Conservation (phyloP, 2,888 invertebrate species). For the Cataglyphis livida region DNA sequence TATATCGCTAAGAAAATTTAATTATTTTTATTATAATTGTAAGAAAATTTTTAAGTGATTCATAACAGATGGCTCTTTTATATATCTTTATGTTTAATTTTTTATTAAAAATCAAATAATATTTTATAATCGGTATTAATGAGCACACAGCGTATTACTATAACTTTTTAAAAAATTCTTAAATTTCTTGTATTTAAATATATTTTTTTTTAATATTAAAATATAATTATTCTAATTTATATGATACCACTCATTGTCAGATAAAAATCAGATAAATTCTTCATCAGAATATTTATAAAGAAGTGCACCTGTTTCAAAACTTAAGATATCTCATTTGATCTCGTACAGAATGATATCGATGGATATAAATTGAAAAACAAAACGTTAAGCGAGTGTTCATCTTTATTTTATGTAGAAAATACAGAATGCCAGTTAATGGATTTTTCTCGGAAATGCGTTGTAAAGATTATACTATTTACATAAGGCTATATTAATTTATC, state of each 20-base stretch:
- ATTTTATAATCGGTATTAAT: not conserved
- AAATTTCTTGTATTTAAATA: not conserved
- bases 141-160: not conserved
- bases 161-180: not conserved
- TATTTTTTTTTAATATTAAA: not conserved
- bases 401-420: not conserved
- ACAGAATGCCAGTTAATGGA: not conserved
- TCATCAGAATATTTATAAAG: not conserved
- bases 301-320: not conserved
- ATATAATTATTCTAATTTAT: constrained; percentile 11
- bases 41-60: not conserved
- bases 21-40: not conserved
- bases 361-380: not conserved
- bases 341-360: not conserved
- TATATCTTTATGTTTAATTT: not conserved
- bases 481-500: constrained; percentile 19
- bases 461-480: not conserved
- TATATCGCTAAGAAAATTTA: not conserved
- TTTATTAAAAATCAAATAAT: not conserved
- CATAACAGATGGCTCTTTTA: not conserved
- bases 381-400: not conserved
- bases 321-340: not conserved
- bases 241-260: not conserved
- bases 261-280: not conserved
- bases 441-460: constrained; percentile 16